Evolutionary conservation across 2,113 vertebrate species (phyloP), one percentile per base, ranked within the genome.

Genomic region (Hirundichthys speculiger): DNA sequence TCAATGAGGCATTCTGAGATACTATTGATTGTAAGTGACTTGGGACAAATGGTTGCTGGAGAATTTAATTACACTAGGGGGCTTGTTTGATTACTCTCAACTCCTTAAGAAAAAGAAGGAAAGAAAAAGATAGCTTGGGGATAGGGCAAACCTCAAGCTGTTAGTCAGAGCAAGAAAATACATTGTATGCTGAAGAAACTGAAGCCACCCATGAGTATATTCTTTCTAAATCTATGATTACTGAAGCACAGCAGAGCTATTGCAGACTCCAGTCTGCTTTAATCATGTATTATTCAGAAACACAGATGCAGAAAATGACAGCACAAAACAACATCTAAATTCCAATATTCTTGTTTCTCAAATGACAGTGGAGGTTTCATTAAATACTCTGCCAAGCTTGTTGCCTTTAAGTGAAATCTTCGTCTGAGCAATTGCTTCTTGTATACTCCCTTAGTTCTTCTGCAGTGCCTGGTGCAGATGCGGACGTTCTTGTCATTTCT

Each of bases 281-380:
- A 18, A 82, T 78, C 66, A 69, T 62, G 27, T 41, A 58, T 77
- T 83, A 87, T 83, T 79, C 58, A 84, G 63, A 82, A 43, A 60
- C 4, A 30, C 42, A 75, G 13, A 64, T n/a, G n/a, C 55, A 54
- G 14, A 65, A 48, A 63, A 34, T 14, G 11, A 41, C 2, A 7
- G 18, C 30, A 50, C 40, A 62, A 64, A 83, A 60, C 55, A 34
- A 59, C 14, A 40, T 66, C 55, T 19, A 16, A 47, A 38, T 68
- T 64, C 39, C 24, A 22, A 62, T 49, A 51, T 65, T 66, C 27
- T 39, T 43, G 21, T 30, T 34, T 18, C 40, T 59, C 18, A 53
- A 40, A 67, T 57, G 41, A 61, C 27, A n/a, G n/a, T n/a, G n/a
- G n/a, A n/a, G 11, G 56, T 53, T 4, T 5, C 27, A 45, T 22